Conservation (phyloP, 2,797 vertebrate genomes). For the Dallia pectoralis region DNA sequence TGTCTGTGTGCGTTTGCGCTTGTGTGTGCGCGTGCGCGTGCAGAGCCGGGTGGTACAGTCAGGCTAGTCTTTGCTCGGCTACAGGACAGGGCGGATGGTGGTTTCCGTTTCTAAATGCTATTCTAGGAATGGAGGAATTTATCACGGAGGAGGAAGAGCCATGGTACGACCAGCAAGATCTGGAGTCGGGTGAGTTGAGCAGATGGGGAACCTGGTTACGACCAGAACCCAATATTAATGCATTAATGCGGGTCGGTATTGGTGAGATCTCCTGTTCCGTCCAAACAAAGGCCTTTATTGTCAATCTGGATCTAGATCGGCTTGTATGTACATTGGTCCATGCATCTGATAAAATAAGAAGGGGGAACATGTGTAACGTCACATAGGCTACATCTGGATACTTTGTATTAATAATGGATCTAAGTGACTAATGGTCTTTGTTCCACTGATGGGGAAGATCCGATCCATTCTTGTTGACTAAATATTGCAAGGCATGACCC, state of each 20-base stretch:
- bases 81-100: neutral
- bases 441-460: neutral
- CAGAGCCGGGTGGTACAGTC: neutral
- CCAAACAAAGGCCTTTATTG: constrained; percentile 50
- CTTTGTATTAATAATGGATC: constrained; percentile 44
- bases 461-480: neutral
- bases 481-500: neutral
- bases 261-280: constrained; percentile 35
- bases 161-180: constrained; percentile 94
- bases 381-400: constrained; percentile 3
- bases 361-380: neutral
- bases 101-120: constrained; percentile 62
- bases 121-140: constrained; percentile 90
- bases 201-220: constrained; percentile 1
- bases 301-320: neutral
- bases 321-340: neutral
- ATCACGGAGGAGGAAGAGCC: constrained; percentile 90
- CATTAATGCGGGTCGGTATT: neutral
- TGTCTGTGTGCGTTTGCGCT: too few relatives aligned
- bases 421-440: constrained; percentile 46
- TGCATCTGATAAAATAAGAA: neutral
- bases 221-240: constrained; percentile 34
- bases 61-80: neutral
- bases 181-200: constrained; percentile 86
- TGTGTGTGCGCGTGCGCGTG: too few relatives aligned